Conservation (phyloP, 2,797 vertebrate species). For the Acridotheres tristis region DNA sequence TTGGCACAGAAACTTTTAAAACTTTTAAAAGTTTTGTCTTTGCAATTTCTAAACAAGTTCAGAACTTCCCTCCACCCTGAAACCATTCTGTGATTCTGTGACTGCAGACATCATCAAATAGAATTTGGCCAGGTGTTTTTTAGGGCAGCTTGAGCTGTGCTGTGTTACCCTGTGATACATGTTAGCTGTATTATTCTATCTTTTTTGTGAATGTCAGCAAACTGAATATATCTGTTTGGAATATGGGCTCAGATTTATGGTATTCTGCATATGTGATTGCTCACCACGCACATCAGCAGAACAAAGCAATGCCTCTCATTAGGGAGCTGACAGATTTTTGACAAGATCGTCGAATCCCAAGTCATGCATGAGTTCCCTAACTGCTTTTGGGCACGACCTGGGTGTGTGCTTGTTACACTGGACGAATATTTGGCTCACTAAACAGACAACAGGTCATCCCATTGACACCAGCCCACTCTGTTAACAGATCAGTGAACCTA, state of each 20-base stretch:
- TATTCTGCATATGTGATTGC: neutral
- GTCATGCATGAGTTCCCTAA: neutral
- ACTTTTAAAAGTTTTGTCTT: neutral
- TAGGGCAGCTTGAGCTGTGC: neutral
- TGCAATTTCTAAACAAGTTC: neutral
- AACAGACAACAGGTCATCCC: neutral
- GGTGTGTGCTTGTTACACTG: neutral
- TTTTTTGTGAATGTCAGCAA: neutral
- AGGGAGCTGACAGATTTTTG: slow-evolving; percentile 9
- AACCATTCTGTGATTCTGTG: neutral
- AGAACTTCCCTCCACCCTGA: neutral
- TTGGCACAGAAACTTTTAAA: neutral
- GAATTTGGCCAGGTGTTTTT: neutral
- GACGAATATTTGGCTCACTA: neutral
- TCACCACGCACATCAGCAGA: neutral
- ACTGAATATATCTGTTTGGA: neutral
- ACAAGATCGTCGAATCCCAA: neutral
- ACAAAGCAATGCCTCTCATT: slow-evolving; percentile 2
- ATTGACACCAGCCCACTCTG: neutral
- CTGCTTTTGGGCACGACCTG: neutral
- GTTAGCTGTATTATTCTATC: neutral
- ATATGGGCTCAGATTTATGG: neutral
- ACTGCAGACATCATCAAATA: neutral
- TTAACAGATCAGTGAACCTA: neutral
- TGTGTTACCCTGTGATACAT: neutral